Base-by-base conservation (phyloP, 2,888 invertebrate genomes). In the Vandiemenella viatica region DNA sequence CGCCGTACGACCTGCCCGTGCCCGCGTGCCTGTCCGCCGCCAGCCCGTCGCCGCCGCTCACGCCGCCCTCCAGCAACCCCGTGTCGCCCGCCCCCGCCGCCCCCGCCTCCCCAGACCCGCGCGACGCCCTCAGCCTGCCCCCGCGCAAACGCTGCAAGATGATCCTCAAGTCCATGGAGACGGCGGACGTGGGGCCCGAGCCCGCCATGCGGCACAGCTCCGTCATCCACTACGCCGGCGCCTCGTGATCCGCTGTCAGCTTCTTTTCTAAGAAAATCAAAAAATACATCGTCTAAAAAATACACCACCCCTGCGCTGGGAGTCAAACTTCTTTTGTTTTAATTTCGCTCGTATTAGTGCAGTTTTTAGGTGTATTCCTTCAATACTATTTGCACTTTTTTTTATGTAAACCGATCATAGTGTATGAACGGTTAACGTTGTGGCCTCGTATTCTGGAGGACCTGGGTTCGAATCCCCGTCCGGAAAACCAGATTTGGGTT, bases 151-250 rank as follows among this genome's bases (percentile, higher is more conserved):
- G 88, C 13, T 74, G 73, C 52, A 87, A 83, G 65, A 77, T 84
- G 74, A 87, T 79, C 64, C 74, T 75, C 65, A 80, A 77, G 67
- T 79, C 71, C 59, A 79, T 71, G 80, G 74, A 75, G 56, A 63
- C 59, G 50, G 65, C 67, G 26, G 60, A 64, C 38, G 62, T 60
- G 32, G 59, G 59, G 26, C 53, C 60, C 6, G 63, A 65, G 13
- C 61, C 63, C 13, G 63, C 66, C 48, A 67, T 70, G 58, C 66
- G 75, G 49, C 68, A 73, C 63, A 80, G 73, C 62, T 87, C 89
- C 3, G 90, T 90, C 44, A 90, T 89, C 63, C 87, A 87, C 58
- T 90, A 86, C 63, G 90, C 89, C 16, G 78, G 80, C 56, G 79
- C 85, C 60, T 70, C 73, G 64, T 55, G 50, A n/a, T 17, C 42